phyloP scores from a whole-genome alignment of 2,888 invertebrate species.

The Thelaira solivaga region DNA sequence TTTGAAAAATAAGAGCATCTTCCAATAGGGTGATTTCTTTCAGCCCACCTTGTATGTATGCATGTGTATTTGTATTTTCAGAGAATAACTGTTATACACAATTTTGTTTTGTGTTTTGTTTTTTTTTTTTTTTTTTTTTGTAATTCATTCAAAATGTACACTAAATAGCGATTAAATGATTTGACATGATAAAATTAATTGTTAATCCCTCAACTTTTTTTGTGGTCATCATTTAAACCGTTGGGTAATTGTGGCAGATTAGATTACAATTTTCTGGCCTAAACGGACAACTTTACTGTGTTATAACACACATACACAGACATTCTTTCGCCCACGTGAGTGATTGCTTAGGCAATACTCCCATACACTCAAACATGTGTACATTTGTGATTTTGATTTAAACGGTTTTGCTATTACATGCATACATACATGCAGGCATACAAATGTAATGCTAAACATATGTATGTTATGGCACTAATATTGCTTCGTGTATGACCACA shows the following conservation, averaged over 20 bases:
- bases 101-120: too few relatives aligned
- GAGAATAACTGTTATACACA: too few relatives aligned
- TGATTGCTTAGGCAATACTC: conserved; percentile 26
- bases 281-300: conserved; percentile 7
- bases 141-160: background rate
- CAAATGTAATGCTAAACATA: conserved; percentile 29
- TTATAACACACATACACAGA: background rate
- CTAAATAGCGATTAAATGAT: conserved; percentile 29
- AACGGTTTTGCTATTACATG: conserved; percentile 22
- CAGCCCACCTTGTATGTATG: too few relatives aligned
- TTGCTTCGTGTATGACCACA: conserved; percentile 5
- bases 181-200: conserved; percentile 50
- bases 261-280: conserved; percentile 46
- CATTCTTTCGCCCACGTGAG: conserved; percentile 7
- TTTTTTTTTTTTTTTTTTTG: too few relatives aligned
- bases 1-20: too few relatives aligned
- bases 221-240: conserved; percentile 42
- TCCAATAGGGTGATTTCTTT: too few relatives aligned
- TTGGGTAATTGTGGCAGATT: conserved; percentile 50
- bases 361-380: background rate
- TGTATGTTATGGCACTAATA: conserved; percentile 51
- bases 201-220: conserved; percentile 38
- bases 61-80: too few relatives aligned
- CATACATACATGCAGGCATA: background rate
- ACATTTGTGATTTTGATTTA: conserved; percentile 39